These are phyloP conservation scores for Vulpes vulpes DNA, from an alignment of 2,113 vertebrate genomes.

Conservation along the genomic window DNA sequence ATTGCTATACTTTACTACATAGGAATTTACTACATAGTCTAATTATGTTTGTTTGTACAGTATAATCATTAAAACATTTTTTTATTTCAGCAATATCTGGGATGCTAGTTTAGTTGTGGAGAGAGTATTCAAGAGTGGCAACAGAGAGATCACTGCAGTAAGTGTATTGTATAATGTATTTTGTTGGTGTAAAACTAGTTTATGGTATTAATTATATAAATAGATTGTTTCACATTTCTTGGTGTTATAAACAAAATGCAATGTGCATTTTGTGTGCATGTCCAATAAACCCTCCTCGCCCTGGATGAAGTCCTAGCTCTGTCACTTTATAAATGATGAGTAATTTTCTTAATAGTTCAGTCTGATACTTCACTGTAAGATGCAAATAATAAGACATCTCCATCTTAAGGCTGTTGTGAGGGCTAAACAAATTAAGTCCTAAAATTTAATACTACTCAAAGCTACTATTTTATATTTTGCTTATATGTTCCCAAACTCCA, in stretches of 20 bases:
- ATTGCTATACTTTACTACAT: neutral
- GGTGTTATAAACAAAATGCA: neutral
- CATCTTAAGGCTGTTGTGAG: neutral
- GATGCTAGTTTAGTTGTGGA: constrained; percentile 97
- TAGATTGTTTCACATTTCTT: neutral
- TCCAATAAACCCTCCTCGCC: neutral
- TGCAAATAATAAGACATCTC: neutral
- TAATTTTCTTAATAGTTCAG: constrained; percentile 26
- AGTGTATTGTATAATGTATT: constrained; percentile 77
- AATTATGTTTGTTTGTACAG: neutral
- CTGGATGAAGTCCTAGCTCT: neutral
- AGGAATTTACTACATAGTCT: neutral
- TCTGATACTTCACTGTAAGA: neutral
- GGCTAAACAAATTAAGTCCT: neutral
- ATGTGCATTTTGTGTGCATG: neutral
- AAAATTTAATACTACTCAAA: neutral
- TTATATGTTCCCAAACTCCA: neutral
- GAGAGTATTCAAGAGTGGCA: constrained; percentile 92
- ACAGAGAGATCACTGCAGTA: constrained; percentile 92
- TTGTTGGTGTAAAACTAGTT: neutral
- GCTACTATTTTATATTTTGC: constrained; percentile 16
- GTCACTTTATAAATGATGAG: neutral
- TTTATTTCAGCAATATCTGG: constrained; percentile 95
- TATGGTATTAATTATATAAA: neutral
- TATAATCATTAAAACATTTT: constrained; percentile 60